Evolutionary conservation across 2,113 vertebrate species (phyloP).

Genomic region (Todiramphus chloris): DNA sequence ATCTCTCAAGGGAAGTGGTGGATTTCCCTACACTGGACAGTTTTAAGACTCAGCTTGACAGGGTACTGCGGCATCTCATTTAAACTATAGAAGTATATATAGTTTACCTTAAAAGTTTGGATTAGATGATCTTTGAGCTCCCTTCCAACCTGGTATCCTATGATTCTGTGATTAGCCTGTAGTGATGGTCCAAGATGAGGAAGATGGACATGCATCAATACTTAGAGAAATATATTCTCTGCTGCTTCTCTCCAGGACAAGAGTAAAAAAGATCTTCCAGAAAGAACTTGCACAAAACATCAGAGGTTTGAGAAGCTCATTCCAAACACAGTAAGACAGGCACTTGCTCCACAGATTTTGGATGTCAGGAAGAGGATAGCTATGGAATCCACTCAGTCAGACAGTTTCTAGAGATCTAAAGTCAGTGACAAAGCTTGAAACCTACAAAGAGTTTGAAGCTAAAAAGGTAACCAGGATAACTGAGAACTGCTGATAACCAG

Average conservation of each 20-base stretch:
- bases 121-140: no score
- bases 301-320: background rate
- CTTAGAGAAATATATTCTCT: no score
- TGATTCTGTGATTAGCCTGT: background rate
- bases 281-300: background rate
- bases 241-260: no score
- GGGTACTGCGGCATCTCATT: no score
- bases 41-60: no score
- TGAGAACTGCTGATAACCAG: background rate
- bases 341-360: background rate
- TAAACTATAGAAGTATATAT: no score
- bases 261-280: background rate
- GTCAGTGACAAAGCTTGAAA: background rate
- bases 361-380: background rate
- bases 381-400: background rate
- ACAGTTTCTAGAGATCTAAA: background rate
- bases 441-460: background rate
- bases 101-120: no score
- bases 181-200: background rate
- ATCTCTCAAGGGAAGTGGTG: no score
- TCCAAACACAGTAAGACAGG: background rate
- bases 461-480: background rate
- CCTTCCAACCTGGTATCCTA: no score
- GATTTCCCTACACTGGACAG: no score
- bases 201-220: background rate